Percentiles rank a stretch among this genome's conserved stretches.
phyloP scores from a whole-genome alignment of 2,797 vertebrate species.

The Lerista edwardsae region DNA sequence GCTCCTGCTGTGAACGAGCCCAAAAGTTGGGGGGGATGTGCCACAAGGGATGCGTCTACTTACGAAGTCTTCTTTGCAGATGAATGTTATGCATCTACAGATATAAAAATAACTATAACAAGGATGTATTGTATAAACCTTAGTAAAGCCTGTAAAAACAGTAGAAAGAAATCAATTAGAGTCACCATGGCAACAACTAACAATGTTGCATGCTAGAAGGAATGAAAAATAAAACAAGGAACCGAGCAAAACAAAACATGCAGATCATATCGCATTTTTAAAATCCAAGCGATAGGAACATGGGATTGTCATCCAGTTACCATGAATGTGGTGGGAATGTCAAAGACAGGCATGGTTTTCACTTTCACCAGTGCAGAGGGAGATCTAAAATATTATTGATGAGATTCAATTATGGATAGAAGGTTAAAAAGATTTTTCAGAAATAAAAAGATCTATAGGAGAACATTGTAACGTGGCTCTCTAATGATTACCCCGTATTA shows the following conservation, averaged over 20 bases:
- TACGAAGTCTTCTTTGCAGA: slow-evolving; percentile 40
- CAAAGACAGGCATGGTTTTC: slow-evolving; percentile 30
- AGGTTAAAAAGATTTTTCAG: slow-evolving; percentile 38
- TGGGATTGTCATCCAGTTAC: slow-evolving; percentile 30
- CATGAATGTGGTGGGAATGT: slow-evolving; percentile 12
- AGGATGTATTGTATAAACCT: slow-evolving; percentile 70
- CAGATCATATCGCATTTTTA: slow-evolving; percentile 54
- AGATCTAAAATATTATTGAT: slow-evolving; percentile 36
- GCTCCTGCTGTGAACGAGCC: slow-evolving; percentile 21
- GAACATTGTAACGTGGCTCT: slow-evolving; percentile 44
- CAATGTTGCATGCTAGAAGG: slow-evolving; percentile 68
- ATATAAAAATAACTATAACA: slow-evolving; percentile 73
- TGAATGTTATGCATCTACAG: slow-evolving; percentile 62
- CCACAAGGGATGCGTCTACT: slow-evolving; percentile 39
- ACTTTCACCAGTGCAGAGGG: background rate
- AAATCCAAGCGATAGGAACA: slow-evolving; percentile 40
- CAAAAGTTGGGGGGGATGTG: slow-evolving; percentile 35
- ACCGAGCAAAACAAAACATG: slow-evolving; percentile 67
- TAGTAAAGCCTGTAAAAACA: slow-evolving; percentile 70
- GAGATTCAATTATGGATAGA: slow-evolving; percentile 32
- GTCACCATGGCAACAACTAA: slow-evolving; percentile 77
- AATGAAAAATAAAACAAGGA: slow-evolving; percentile 63
- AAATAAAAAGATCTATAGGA: slow-evolving; percentile 40
- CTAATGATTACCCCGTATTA: slow-evolving; percentile 13
- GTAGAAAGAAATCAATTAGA: slow-evolving; percentile 75